phyloP scores from a whole-genome alignment of 92 coral and sea anemone species.

The Porites cylindrica region DNA sequence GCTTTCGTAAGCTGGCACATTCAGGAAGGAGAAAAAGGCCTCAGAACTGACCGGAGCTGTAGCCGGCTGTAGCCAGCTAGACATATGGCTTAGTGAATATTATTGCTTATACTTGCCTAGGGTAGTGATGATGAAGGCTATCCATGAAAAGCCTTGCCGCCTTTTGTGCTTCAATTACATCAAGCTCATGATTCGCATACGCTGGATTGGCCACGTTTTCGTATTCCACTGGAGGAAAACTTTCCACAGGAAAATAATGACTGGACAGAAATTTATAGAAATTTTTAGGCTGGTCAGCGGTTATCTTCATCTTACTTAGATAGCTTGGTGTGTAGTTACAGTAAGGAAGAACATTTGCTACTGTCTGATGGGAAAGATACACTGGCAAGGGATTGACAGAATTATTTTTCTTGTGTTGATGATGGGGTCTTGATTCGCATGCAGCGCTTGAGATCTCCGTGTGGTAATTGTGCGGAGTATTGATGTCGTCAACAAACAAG shows the following conservation, averaged over 20 bases:
- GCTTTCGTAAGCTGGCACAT: too few relatives aligned
- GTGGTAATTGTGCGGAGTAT: neutral
- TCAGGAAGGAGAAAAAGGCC: too few relatives aligned
- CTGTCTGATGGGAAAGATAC: constrained; percentile 17
- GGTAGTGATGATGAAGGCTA: neutral
- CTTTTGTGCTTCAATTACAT: neutral
- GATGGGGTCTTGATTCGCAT: constrained; percentile 12
- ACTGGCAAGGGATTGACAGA: neutral
- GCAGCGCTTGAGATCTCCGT: neutral
- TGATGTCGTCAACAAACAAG: neutral
- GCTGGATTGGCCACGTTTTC: neutral
- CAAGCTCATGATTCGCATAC: constrained; percentile 2
- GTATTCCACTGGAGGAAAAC: constrained; percentile 22
- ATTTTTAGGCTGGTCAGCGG: neutral
- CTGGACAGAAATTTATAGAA: neutral
- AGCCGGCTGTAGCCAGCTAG: neutral
- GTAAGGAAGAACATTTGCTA: neutral
- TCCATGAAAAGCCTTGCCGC: constrained; percentile 23
- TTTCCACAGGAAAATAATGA: constrained; percentile 2
- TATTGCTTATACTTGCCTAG: constrained; percentile 2
- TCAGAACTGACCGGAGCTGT: too few relatives aligned
- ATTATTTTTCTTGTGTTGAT: neutral
- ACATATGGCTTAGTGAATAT: neutral
- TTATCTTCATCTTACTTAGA: neutral
- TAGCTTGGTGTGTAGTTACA: constrained; percentile 20